phyloP scores from a whole-genome alignment of 2,797 vertebrate genomes.

The Pangasius krempfi region DNA sequence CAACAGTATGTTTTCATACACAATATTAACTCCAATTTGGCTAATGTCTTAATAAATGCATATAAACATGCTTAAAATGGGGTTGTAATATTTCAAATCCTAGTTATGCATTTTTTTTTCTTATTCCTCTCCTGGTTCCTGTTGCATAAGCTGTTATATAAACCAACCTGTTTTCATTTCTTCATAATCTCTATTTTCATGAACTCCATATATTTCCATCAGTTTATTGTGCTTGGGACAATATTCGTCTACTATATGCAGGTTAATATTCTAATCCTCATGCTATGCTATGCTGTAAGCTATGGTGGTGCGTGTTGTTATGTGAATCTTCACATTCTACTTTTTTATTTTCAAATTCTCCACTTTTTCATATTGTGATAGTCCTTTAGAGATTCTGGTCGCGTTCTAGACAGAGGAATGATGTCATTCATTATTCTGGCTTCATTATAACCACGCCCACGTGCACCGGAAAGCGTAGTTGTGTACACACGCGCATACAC shows the following conservation, averaged over 20 bases:
- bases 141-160: conserved; percentile 25
- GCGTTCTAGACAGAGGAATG: conserved; percentile 20
- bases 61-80: not conserved
- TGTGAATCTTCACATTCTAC: not conserved
- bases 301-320: too few species aligned
- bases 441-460: conserved; percentile 61
- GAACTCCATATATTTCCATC: not conserved
- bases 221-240: not conserved
- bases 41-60: not conserved
- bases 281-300: not conserved
- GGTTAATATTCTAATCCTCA: not conserved
- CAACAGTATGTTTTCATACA: not conserved
- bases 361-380: not conserved
- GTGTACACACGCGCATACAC: not conserved
- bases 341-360: not conserved
- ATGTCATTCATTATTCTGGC: conserved; percentile 42
- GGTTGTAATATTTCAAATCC: not conserved
- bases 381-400: not conserved
- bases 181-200: not conserved
- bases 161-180: not conserved
- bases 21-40: not conserved
- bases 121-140: not conserved
- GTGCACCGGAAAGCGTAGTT: conserved; percentile 57
- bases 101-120: not conserved
- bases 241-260: not conserved